These are phyloP conservation scores for Gobio gobio DNA, from an alignment of 2,113 vertebrate genomes.

Conservation along the genomic window DNA sequence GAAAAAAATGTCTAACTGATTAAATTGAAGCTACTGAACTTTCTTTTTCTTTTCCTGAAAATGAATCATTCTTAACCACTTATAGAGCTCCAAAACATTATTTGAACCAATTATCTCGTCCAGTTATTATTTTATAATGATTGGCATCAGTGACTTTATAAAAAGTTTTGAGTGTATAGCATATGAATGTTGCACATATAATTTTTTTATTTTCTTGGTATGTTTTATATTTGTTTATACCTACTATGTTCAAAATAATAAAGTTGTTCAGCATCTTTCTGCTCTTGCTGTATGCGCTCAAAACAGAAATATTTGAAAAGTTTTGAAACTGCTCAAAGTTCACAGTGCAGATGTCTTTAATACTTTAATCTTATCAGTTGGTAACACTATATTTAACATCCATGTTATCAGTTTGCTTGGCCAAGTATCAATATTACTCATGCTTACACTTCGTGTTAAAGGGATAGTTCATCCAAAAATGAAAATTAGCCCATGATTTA, in stretches of 20 bases:
- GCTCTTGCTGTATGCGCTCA: background rate
- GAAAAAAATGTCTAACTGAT: background rate
- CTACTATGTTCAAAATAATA: conserved; percentile 27
- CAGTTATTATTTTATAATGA: background rate
- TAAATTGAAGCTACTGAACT: conserved; percentile 32
- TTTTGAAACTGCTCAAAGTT: background rate
- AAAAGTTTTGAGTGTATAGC: conserved; percentile 34
- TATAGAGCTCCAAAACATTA: background rate
- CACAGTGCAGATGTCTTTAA: background rate
- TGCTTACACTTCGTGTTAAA: background rate
- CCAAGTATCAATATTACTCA: background rate
- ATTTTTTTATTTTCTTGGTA: background rate
- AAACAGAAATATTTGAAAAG: background rate
- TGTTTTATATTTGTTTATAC: conserved; percentile 35
- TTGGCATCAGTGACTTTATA: conserved; percentile 2
- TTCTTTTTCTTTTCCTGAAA: background rate
- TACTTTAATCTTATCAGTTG: background rate
- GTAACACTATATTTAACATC: background rate
- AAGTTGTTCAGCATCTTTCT: background rate
- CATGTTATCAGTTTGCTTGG: background rate
- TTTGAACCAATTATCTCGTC: background rate
- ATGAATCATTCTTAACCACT: background rate
- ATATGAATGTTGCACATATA: conserved; percentile 44
- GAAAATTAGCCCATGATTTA: too few species aligned
- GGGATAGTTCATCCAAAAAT: too few species aligned